phyloP scores from a whole-genome alignment of 2,888 invertebrate genomes.

The Neoscelio sp. region DNA sequence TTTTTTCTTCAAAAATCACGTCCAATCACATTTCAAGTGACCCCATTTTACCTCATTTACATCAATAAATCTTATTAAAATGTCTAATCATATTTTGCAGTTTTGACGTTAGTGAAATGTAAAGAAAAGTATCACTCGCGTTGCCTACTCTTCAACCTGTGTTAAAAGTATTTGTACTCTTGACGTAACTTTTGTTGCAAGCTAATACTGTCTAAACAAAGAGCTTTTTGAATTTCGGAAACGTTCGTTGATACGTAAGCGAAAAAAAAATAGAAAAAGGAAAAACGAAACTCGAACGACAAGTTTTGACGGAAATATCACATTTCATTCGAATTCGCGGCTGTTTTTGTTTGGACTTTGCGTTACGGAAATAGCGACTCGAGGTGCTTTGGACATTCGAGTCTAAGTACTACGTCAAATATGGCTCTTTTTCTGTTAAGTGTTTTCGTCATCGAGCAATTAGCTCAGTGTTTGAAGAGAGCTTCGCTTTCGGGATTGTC shows the following conservation, averaged over 20 bases:
- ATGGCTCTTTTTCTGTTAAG: conserved; percentile 43
- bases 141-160: conserved; percentile 17
- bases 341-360: conserved; percentile 12
- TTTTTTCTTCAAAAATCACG: too few species aligned
- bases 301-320: conserved; percentile 58
- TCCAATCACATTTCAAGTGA: too few species aligned
- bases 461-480: conserved; percentile 78
- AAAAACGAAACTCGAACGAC: conserved; percentile 29
- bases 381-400: conserved; percentile 42
- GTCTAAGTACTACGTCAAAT: conserved; percentile 57
- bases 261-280: conserved; percentile 26
- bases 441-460: conserved; percentile 18
- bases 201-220: conserved; percentile 53
- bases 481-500: conserved; percentile 86
- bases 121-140: conserved; percentile 49
- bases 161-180: conserved; percentile 52
- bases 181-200: conserved; percentile 29
- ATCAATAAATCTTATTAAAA: too few species aligned
- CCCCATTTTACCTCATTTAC: too few species aligned
- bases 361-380: conserved; percentile 25
- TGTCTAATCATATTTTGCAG: too few species aligned
- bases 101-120: conserved; percentile 62
- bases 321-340: conserved; percentile 56
- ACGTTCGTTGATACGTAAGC: conserved; percentile 15
- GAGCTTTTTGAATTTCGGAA: conserved; percentile 20